Evolutionary conservation across 2,797 vertebrate genomes (phyloP).

Genomic region (Chelidonichthys spinosus): DNA sequence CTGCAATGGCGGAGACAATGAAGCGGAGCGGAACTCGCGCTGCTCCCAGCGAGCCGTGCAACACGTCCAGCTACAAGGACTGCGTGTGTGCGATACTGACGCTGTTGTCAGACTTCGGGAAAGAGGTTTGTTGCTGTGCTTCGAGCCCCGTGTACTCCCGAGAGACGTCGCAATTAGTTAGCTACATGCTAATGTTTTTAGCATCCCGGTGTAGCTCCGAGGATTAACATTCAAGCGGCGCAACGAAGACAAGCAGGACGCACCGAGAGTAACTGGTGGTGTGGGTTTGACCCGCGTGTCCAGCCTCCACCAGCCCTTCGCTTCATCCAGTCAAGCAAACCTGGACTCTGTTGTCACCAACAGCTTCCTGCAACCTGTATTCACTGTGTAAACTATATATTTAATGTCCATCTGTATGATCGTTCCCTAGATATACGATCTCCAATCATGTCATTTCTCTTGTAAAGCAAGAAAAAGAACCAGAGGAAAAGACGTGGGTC

Average conservation of each 20-base stretch:
- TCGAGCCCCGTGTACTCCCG: neutral
- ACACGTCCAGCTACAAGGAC: conserved; percentile 60
- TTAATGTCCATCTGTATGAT: neutral
- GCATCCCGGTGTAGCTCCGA: conserved; percentile 33
- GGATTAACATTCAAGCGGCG: neutral
- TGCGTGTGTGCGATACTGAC: conserved; percentile 71
- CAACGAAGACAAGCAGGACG: neutral
- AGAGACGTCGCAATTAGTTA: conserved; percentile 1
- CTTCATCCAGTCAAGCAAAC: neutral
- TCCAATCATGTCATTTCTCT: neutral
- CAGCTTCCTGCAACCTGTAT: neutral
- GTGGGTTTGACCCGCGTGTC: no score
- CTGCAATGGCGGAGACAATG: conserved; percentile 78
- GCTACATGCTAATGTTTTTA: conserved; percentile 77
- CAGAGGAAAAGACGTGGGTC: neutral
- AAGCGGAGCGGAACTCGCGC: conserved; percentile 39
- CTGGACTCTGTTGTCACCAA: no score
- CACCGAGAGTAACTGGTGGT: no score
- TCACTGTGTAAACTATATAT: neutral
- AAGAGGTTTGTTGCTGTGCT: conserved; percentile 80
- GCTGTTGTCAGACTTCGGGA: conserved; percentile 74
- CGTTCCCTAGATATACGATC: no score
- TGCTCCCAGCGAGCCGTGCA: conserved; percentile 34
- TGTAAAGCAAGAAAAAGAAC: neutral
- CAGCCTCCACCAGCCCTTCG: neutral